Evolutionary conservation across 2,888 invertebrate species (phyloP), one percentile per base, ranked within the genome.

Genomic region (Mongoloraphidia duomilia): DNA sequence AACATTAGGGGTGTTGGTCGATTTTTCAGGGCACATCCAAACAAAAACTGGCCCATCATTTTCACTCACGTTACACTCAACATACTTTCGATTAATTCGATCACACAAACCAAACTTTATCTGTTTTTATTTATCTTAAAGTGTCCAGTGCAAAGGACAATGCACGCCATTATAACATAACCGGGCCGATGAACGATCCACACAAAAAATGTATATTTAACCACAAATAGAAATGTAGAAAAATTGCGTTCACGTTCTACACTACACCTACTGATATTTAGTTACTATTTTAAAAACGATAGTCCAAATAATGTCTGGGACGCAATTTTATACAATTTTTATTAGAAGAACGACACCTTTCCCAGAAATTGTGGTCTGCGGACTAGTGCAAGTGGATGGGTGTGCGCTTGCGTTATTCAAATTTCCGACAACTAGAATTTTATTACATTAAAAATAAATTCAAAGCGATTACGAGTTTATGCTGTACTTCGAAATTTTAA

Each of bases 141-240:
- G 47, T 47, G 47, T 14, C 34, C 17, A 34, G 47, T 47, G 47
- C 47, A 47, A 47, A 47, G 47, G 41, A 47, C 47, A 47, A 47
- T 47, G 47, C 47, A 47, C 47, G 47, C 47, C 47, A 47, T 47
- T 47, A 45, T 26, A 34, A 33, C 37, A 44, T 37, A 36, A 42
- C 42, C 42, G 42, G 42, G 42, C 42, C 12, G 12, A 33, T n/a
- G 26, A 13, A 12, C 26, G 42, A 42, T 26, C 33, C 17, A 26
- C 42, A 33, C 42, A 42, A 42, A 26, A 26, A 42, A 26, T 42
- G 42, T 42, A 26, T 33, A 33, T 42, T 42, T 42, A 42, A 42
- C 42, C 42, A 42, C 42, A 42, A 42, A 42, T 26, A 26, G 26
- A 26, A 26, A 26, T 26, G 26, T 26, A 26, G 26, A 26, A 26